phyloP scores from a whole-genome alignment of 2,888 invertebrate genomes.

The Drosophila tripunctata region DNA sequence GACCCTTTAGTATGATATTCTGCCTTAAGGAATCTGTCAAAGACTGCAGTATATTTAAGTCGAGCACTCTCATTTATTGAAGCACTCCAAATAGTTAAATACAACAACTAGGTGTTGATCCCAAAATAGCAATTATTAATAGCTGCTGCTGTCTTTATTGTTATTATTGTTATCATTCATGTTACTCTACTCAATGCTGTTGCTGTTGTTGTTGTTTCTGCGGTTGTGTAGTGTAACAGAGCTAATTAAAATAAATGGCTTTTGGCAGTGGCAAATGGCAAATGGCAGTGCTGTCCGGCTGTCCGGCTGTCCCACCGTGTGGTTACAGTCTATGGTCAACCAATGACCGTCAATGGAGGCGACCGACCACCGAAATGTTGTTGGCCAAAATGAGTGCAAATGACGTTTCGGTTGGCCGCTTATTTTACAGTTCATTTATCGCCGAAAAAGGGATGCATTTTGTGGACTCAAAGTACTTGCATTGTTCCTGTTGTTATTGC shows the following conservation, averaged over 20 bases:
- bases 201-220: constrained; percentile 13
- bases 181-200: neutral
- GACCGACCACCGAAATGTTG: constrained; percentile 6
- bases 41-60: neutral
- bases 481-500: constrained; percentile 1
- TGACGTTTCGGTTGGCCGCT: constrained; percentile 48
- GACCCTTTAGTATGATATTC: neutral
- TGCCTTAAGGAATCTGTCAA: neutral
- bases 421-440: constrained; percentile 72
- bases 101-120: constrained; percentile 39
- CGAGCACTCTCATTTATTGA: neutral
- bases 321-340: constrained; percentile 8
- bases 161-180: constrained; percentile 5
- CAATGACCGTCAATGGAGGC: constrained; percentile 20
- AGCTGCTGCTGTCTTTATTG: constrained; percentile 27
- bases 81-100: neutral
- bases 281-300: constrained; percentile 59
- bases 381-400: constrained; percentile 44
- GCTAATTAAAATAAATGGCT: constrained; percentile 77
- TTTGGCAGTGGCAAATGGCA: constrained; percentile 54
- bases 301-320: no score
- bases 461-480: constrained; percentile 1
- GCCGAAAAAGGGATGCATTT: constrained; percentile 25
- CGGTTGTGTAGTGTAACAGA: constrained; percentile 18
- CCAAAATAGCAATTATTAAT: constrained; percentile 65